These are phyloP conservation scores for Deilephila porcellus DNA, from an alignment of 2,888 invertebrate genomes.

Conservation along the genomic window DNA sequence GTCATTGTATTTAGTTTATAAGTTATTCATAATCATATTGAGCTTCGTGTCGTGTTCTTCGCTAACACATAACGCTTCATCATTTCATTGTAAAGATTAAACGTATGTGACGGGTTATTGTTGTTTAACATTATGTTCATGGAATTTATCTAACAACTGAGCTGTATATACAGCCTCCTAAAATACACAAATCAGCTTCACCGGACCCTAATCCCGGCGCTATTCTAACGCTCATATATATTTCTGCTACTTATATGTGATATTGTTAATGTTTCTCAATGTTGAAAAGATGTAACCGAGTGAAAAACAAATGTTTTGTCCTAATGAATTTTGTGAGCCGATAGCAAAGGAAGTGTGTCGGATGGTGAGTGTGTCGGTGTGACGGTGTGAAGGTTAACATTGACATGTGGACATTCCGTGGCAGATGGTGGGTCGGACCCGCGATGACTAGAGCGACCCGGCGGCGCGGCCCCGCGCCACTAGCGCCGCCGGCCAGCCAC, in stretches of 20 bases:
- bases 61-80: constrained; percentile 73
- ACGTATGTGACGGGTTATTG: constrained; percentile 39
- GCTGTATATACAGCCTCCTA: constrained; percentile 7
- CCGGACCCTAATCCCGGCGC: constrained; percentile 23
- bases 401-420: constrained; percentile 53
- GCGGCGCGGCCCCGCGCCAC: constrained; percentile 74
- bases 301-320: not conserved
- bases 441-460: constrained; percentile 84
- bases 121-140: constrained; percentile 37
- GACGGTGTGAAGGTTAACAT: constrained; percentile 35
- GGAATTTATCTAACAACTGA: constrained; percentile 36
- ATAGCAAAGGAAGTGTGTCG: not conserved
- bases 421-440: constrained; percentile 75
- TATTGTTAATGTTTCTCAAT: not conserved
- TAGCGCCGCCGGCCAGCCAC: constrained; percentile 70
- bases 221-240: constrained; percentile 20
- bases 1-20: constrained; percentile 28
- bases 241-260: constrained; percentile 5
- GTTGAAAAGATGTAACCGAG: not conserved
- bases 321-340: not conserved
- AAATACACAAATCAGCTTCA: constrained; percentile 32
- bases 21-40: constrained; percentile 44
- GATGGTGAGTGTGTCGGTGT: constrained; percentile 24
- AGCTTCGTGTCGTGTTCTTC: constrained; percentile 69
- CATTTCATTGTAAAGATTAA: constrained; percentile 55